Evolutionary conservation across 2,797 vertebrate species (phyloP), one percentile per base, ranked within the genome.

Genomic region (Tenualosa thibaudeaui): DNA sequence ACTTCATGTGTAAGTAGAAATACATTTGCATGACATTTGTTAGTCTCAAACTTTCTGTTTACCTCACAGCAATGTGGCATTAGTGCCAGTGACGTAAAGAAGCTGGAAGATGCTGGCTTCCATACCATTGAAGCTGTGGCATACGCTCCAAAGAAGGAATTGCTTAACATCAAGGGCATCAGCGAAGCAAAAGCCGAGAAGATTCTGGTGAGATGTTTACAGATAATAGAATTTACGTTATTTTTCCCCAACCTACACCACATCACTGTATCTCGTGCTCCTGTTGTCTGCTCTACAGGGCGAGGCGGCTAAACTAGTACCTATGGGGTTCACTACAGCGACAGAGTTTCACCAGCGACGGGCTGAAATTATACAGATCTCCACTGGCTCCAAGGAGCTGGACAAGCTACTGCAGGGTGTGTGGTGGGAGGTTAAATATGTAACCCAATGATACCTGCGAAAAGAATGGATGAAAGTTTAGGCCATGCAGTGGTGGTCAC

Each of bases 101-200:
- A 98, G 87, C 88, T 99, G 87, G 98, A 98, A 91, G 98, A 99
- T 31, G 97, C 98, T 6, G 98, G 98, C 1, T 99, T 98, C 91
- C 98, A 99, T 93, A 99, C 98, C 0, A 97, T 99, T 5, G 98
- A 99, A 91, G 97, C 98, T 0, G 97, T 99, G 82, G 97, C 97
- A n/a, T 99, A 99, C 4, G 96, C 97, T 0, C 98, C 98, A 2
- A 99, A 99, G 93, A 99, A 99, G 87, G 98, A 99, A 90, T 93
- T 99, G 65, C 96, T 99, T 81, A 97, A 96, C 91, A 99, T 99
- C 89, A 99, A 99, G 90, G 98, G 98, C 87, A 99, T 99, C 93
- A 99, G 98, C 6, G 98, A 99, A 91, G 96, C 98, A 86, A 99
- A 99, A 93, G 98, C 98, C 0, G 98, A 99, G 87, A 99, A 99